Evolutionary conservation across 2,888 invertebrate species (phyloP), one percentile per base, ranked within the genome.

Genomic region (Rhagonycha lutea): DNA sequence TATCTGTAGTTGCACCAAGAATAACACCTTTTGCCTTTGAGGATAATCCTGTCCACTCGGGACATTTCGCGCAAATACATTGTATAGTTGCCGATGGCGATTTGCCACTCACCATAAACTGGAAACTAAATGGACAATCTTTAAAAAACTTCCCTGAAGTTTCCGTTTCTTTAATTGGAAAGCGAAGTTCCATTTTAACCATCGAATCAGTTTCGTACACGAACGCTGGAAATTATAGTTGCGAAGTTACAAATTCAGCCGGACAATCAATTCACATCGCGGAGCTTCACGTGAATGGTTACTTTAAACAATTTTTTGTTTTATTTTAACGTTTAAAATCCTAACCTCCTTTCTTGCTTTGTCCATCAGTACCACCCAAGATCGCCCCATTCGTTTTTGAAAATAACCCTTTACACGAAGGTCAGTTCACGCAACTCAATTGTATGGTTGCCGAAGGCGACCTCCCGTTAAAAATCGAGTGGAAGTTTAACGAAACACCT

Each of bases 361-460:
- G 12, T 32, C 78, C 90, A 91, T 87, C 91, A 95, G 95, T 95
- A 88, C 91, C 93, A 84, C 95, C 95, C 80, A 93, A 94, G 90
- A 93, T 95, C 84, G 92, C 92, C 83, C 92, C 93, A 79, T 95
- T 95, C 85, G 90, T 92, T 84, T 95, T 95, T 85, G 94, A 94
- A 81, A 93, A 93, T 79, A 93, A 93, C 82, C 91, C 92, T 71
- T 89, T 91, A 70, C 86, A 88, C 78, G 82, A 85, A 62, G 86
- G 85, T 18, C 85, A 85, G 71, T 85, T 84, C 73, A 84, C 84
- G 26, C 85, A 85, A 80, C 81, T 87, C 18, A 91, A 90, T 72
- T 94, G 94, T 86, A 91, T 92, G 78, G 90, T 92, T 80, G 90
- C 91, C 71, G 92, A 92, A 87, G 94, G 95, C 78, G 94, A 94